Percentiles rank a stretch among this genome's conserved stretches.
These are phyloP conservation scores for Hypercompe scribonia DNA, from an alignment of 2,888 invertebrate species.

Conservation along the genomic window DNA sequence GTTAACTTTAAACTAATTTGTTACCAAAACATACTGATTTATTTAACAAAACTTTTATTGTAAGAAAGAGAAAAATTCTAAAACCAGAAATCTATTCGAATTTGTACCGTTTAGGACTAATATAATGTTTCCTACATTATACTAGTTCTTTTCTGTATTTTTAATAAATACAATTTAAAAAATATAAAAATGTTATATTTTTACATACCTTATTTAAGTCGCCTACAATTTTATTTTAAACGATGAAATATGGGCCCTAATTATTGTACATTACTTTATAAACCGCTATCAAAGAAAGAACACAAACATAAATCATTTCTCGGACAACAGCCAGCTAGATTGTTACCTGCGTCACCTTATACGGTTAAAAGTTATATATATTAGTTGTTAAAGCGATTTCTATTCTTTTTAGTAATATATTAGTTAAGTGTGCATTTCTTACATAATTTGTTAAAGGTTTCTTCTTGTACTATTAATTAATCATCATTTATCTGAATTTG, in stretches of 20 bases:
- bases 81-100: background rate
- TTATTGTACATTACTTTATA: conserved; percentile 44
- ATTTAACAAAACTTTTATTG: conserved; percentile 4
- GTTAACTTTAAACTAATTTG: conserved; percentile 4
- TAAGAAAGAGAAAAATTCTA: conserved; percentile 14
- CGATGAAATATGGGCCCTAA: conserved; percentile 30
- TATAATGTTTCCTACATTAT: too few relatives aligned
- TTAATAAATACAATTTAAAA: background rate
- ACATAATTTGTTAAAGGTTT: background rate
- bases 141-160: background rate
- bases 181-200: background rate
- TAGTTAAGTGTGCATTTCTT: background rate
- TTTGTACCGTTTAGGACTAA: too few relatives aligned
- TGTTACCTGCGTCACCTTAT: conserved; percentile 44
- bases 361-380: conserved; percentile 23
- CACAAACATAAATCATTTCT: conserved; percentile 51
- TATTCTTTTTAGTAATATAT: background rate
- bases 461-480: background rate
- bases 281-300: conserved; percentile 37
- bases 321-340: conserved; percentile 35
- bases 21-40: conserved; percentile 1
- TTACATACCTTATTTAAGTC: background rate
- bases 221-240: conserved; percentile 19
- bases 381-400: background rate
- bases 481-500: background rate